Evolutionary conservation across 92 coral and sea anemone species (phyloP).

Genomic region (Phenganax stokvisi): DNA sequence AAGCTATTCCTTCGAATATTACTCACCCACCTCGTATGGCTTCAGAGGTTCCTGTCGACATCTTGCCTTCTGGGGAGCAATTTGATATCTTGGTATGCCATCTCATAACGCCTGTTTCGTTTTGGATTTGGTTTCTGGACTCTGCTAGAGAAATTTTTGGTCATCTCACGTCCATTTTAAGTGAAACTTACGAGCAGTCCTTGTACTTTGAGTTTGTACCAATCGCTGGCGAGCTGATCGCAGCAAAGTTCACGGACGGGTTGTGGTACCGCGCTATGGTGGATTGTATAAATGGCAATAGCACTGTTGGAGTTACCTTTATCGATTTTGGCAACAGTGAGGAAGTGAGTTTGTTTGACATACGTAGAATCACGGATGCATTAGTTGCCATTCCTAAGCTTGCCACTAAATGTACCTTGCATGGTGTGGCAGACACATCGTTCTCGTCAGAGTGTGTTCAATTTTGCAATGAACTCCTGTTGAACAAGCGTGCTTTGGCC

Average conservation of each 20-base stretch:
- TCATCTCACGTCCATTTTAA: conserved; percentile 45
- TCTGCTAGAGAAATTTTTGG: conserved; percentile 49
- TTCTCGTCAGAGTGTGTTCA: conserved; percentile 59
- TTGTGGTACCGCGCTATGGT: conserved; percentile 79
- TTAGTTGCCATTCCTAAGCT: conserved; percentile 61
- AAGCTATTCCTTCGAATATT: background rate
- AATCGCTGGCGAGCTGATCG: conserved; percentile 69
- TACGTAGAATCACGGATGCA: conserved; percentile 61
- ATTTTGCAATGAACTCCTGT: conserved; percentile 51
- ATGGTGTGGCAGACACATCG: conserved; percentile 45
- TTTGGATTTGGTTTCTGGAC: conserved; percentile 67
- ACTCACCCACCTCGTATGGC: conserved; percentile 49
- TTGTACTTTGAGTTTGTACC: conserved; percentile 63
- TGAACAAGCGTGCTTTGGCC: conserved; percentile 53
- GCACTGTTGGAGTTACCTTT: conserved; percentile 63
- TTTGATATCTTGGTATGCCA: conserved; percentile 61
- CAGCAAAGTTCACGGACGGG: conserved; percentile 71
- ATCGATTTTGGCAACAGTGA: conserved; percentile 92
- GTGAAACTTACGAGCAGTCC: conserved; percentile 51
- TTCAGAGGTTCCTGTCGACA: conserved; percentile 53
- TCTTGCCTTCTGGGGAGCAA: conserved; percentile 35
- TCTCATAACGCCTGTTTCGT: conserved; percentile 57
- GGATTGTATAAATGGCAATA: conserved; percentile 63
- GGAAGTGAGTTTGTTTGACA: conserved; percentile 57
- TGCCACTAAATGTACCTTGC: conserved; percentile 64